phyloP scores from a whole-genome alignment of 2,113 vertebrate species.

The Pelvicachromis taeniatus region DNA sequence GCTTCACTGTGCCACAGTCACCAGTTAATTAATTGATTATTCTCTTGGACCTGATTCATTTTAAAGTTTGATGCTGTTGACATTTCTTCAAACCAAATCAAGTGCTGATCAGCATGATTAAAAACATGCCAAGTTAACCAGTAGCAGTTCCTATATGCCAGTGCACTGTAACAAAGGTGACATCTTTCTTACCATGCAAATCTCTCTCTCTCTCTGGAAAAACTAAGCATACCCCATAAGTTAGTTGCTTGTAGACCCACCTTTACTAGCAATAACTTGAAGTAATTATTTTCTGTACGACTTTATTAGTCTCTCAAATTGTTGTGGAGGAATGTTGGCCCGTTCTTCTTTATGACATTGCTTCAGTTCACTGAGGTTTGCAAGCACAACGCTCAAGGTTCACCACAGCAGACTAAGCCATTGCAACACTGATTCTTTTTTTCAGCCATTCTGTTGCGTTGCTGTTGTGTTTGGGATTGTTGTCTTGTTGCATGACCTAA shows the following conservation, averaged over 20 bases:
- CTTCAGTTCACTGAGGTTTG: no score
- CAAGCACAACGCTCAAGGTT: no score
- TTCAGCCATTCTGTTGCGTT: background rate
- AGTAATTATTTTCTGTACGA: no score
- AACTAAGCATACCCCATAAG: background rate
- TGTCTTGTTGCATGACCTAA: background rate
- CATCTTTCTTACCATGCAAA: background rate
- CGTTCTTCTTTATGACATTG: no score
- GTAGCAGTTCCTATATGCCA: background rate
- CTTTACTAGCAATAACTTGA: no score
- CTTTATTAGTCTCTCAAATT: no score
- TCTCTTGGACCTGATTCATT: background rate
- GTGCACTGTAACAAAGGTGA: background rate
- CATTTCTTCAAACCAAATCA: background rate
- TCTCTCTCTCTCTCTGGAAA: no score
- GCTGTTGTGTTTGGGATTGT: rapidly evolving
- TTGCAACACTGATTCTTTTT: background rate
- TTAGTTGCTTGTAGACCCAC: no score
- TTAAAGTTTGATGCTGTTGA: background rate
- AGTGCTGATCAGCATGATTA: background rate
- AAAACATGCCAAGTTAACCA: background rate
- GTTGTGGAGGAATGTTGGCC: no score
- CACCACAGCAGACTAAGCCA: no score
- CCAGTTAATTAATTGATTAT: background rate
- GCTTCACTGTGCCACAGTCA: background rate